phyloP scores from a whole-genome alignment of 2,888 invertebrate species.

The Eilema depressum region DNA sequence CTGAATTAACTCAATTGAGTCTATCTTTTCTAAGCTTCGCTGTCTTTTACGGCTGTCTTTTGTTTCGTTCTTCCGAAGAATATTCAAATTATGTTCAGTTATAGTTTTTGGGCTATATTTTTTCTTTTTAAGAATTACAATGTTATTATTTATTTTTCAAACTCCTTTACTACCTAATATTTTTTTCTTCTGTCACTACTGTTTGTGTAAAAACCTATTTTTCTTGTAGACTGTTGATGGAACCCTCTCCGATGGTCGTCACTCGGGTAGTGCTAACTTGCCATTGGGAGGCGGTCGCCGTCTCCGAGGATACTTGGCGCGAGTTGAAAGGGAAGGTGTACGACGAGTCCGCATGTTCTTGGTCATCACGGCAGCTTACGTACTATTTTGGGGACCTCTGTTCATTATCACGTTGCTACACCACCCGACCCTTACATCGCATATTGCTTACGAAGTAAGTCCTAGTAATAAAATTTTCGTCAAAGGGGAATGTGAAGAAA shows the following conservation, averaged over 20 bases:
- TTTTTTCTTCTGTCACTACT: background rate
- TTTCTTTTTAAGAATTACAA: background rate
- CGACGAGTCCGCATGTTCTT: conserved; percentile 95
- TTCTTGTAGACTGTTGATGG: conserved; percentile 78
- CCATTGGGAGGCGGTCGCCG: conserved; percentile 90
- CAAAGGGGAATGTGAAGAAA: background rate
- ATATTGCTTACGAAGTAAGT: conserved; percentile 91
- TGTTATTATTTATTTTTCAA: background rate
- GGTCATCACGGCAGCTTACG: conserved; percentile 94
- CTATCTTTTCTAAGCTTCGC: background rate
- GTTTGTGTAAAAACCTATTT: background rate
- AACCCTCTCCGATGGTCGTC: conserved; percentile 70
- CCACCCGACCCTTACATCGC: conserved; percentile 91
- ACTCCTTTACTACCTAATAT: background rate
- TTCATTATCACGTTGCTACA: conserved; percentile 94
- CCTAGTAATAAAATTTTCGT: too few relatives aligned
- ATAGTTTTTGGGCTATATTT: background rate
- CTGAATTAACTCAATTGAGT: background rate
- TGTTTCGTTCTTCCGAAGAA: background rate
- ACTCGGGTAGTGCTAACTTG: conserved; percentile 69
- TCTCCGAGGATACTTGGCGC: conserved; percentile 91
- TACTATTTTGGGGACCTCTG: conserved; percentile 96
- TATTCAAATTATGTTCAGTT: background rate
- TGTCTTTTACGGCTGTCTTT: background rate
- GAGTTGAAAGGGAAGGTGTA: conserved; percentile 93